These are phyloP conservation scores for Dolichallabes microphthalmus DNA, from an alignment of 2,113 vertebrate genomes.

Conservation along the genomic window DNA sequence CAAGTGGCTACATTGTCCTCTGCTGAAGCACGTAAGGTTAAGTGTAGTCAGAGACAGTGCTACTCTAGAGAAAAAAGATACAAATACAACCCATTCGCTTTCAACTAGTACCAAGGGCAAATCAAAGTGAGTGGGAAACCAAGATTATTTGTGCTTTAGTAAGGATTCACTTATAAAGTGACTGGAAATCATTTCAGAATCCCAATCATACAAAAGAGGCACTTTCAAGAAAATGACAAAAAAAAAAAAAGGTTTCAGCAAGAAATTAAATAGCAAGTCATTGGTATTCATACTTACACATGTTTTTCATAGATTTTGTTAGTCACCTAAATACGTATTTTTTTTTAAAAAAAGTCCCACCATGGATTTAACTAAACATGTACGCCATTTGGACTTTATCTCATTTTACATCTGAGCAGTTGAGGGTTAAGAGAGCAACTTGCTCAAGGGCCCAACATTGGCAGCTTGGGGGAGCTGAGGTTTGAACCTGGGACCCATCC, in stretches of 20 bases:
- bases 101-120: conserved; percentile 16
- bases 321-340: not conserved
- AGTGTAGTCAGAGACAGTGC: conserved; percentile 32
- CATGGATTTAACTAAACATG: too few relatives aligned
- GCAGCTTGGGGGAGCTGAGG: too few relatives aligned
- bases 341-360: too few relatives aligned
- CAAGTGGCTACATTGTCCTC: conserved; percentile 48
- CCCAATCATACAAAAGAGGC: not conserved
- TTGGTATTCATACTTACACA: not conserved
- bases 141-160: not conserved
- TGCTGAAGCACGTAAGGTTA: conserved; percentile 48
- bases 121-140: not conserved
- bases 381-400: too few relatives aligned
- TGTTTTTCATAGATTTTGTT: not conserved
- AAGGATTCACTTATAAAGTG: not conserved
- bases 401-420: too few relatives aligned
- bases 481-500: too few relatives aligned
- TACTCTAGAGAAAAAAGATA: conserved; percentile 27
- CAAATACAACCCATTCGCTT: conserved; percentile 35
- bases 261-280: conserved; percentile 26
- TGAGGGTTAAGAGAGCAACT: too few relatives aligned
- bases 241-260: conserved; percentile 36
- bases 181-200: not conserved
- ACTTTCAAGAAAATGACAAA: not conserved
- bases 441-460: too few relatives aligned